Evolutionary conservation across 2,113 vertebrate genomes (phyloP).

Genomic region (Tachysurus fulvidraco): DNA sequence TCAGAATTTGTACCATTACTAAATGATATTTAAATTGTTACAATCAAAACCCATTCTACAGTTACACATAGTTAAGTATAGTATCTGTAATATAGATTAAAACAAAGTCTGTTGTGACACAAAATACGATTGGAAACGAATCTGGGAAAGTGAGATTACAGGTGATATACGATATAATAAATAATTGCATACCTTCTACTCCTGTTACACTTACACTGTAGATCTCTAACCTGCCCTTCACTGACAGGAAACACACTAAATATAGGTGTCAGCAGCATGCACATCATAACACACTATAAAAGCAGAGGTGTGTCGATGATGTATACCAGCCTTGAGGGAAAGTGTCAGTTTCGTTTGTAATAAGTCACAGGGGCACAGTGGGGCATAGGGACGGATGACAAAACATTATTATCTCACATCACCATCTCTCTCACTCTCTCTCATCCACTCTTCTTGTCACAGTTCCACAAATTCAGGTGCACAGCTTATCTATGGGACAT

Average conservation of each 20-base stretch:
- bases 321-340: constrained; percentile 60
- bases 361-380: constrained; percentile 61
- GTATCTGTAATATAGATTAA: not conserved
- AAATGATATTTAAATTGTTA: not conserved
- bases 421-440: constrained; percentile 57
- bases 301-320: constrained; percentile 57
- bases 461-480: constrained; percentile 2
- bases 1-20: not conserved
- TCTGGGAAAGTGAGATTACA: not conserved
- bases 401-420: constrained; percentile 62
- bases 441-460: constrained; percentile 9
- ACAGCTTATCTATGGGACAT: constrained; percentile 35
- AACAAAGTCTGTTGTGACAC: not conserved
- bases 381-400: constrained; percentile 68
- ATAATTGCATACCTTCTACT: constrained; percentile 28
- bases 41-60: not conserved
- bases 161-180: constrained; percentile 22
- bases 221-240: constrained; percentile 58
- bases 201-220: constrained; percentile 47
- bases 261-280: constrained; percentile 59
- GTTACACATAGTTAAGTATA: not conserved
- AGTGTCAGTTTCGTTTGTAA: constrained; percentile 65
- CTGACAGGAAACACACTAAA: constrained; percentile 66
- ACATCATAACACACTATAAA: constrained; percentile 58
- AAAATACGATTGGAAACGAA: not conserved